Evolutionary conservation across 1,140 invertebrate genomes (phyloP).

Genomic region (Micrasema minimum): DNA sequence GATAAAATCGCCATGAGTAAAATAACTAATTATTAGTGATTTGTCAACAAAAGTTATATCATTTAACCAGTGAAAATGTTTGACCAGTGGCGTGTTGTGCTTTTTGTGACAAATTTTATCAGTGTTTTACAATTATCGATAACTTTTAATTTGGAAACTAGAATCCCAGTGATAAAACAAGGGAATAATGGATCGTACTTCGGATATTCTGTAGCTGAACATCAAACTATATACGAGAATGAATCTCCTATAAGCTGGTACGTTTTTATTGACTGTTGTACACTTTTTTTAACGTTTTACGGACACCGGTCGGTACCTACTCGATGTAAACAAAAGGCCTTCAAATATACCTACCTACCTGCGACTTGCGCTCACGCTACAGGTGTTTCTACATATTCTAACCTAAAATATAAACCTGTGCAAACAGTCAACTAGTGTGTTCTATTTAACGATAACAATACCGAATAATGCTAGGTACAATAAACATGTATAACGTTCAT

Average conservation of each 20-base stretch:
- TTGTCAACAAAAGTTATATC: too few relatives aligned
- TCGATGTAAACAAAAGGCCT: conserved; percentile 22
- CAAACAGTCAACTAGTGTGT: background rate
- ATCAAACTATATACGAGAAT: conserved; percentile 69
- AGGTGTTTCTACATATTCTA: conserved; percentile 2
- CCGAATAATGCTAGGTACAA: too few relatives aligned
- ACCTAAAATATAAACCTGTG: background rate
- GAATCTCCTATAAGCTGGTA: conserved; percentile 70
- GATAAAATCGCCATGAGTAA: too few relatives aligned
- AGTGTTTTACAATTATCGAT: conserved; percentile 11
- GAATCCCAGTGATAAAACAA: conserved; percentile 84
- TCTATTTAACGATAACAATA: too few relatives aligned
- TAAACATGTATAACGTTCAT: too few relatives aligned
- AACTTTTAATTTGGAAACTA: conserved; percentile 84
- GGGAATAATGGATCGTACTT: conserved; percentile 81
- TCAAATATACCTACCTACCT: background rate
- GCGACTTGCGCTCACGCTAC: background rate
- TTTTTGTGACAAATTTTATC: conserved; percentile 8
- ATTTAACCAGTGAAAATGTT: conserved; percentile 23
- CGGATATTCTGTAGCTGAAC: conserved; percentile 89
- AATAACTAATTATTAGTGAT: too few relatives aligned
- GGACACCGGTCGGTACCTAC: background rate
- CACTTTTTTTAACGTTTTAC: background rate
- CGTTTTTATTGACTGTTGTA: conserved; percentile 55
- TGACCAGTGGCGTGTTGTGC: background rate